Evolutionary conservation across 1,140 invertebrate species (phyloP), one percentile per base, ranked within the genome.

Genomic region (Hycleus phaleratus): DNA sequence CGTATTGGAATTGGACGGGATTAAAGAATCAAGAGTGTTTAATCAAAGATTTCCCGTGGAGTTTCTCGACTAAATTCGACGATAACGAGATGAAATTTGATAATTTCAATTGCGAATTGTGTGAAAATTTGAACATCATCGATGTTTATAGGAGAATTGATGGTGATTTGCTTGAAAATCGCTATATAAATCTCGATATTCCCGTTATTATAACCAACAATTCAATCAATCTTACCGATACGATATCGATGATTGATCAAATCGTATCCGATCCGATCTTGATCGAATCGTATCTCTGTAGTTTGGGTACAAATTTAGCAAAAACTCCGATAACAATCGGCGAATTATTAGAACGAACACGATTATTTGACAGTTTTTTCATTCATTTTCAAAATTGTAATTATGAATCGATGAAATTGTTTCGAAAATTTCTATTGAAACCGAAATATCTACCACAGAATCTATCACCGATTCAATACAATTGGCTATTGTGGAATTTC

Each of bases 361-460:
- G 59, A n/a, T 26, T 55, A 6, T 66, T 66, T 8, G 80, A 83
- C 0, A 83, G 83, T 61, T 91, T 86, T 84, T 93, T 89, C 71
- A 82, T 88, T 2, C 87, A 91, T 64, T 91, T 90, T 81, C 87
- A 91, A 74, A 92, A 92, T 69, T 93, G 90, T 68, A 85, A 90
- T 58, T 83, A 85, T 25, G 78, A 83, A 52, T 85, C 85, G 0
- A 86, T 90, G 40, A 71, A 66, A 60, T 38, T 56, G 2, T 67
- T 71, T 39, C 48, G 71, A 47, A 80, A 82, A 43, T 80, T 87
- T 43, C 87, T 87, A 42, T 81, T 83, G 25, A 74, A 86, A 24
- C 89, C 89, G 0, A 86, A 87, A 56, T 89, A 90, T 69, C 70
- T 91, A 1, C 86, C 88, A 1, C 80, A 83, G 18, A 82, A 85